Evolutionary conservation across 2,113 vertebrate genomes (phyloP), one percentile per base, ranked within the genome.

Genomic region (Octodon degus): DNA sequence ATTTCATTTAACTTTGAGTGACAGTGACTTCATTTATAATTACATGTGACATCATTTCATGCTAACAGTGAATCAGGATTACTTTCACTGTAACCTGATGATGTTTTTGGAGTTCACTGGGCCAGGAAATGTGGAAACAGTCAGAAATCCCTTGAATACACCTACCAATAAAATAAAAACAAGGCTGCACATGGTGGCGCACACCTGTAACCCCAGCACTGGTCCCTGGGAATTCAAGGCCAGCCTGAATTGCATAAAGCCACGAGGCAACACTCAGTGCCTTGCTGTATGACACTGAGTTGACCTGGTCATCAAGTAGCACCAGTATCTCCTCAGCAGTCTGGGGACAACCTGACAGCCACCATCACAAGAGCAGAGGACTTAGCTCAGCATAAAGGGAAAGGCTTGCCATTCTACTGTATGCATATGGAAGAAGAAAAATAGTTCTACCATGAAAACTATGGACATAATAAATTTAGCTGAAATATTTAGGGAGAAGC

Each of bases 401-500:
- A 67, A 50, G 43, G 24, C 34, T 92, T 3, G 37, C 58, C 14
- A 27, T 60, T 96, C 53, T 62, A 72, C 43, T 92, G 50, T 37
- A 53, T 37, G 0, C 43, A 63, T 40, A 63, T 74, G 53, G 63
- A 87, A 11, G 32, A 84, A 47, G 65, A 55, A 43, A 93, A 95
- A 68, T 68, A 68, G 86, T 85, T 86, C 79, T 92, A 76, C 81
- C 8, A 86, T 25, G 83, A 84, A 91, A 95, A 93, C 13, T 72
- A 76, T 20, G n/a, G 9, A 62, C 53, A 67, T 68, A 9, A 62
- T 53, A 87, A 55, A 83, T 83, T 86, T 27, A 85, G 17, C 50
- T 93, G 55, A 96, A 93, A 77, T 67, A 92, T 70, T 86, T 88
- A 96, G 9, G 8, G 34, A 68, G 32, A 96, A 81, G 47, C 40